Percentiles rank a stretch among this genome's conserved stretches.
Conservation (phyloP, 2,113 vertebrate species). For the Piaya cayana region DNA sequence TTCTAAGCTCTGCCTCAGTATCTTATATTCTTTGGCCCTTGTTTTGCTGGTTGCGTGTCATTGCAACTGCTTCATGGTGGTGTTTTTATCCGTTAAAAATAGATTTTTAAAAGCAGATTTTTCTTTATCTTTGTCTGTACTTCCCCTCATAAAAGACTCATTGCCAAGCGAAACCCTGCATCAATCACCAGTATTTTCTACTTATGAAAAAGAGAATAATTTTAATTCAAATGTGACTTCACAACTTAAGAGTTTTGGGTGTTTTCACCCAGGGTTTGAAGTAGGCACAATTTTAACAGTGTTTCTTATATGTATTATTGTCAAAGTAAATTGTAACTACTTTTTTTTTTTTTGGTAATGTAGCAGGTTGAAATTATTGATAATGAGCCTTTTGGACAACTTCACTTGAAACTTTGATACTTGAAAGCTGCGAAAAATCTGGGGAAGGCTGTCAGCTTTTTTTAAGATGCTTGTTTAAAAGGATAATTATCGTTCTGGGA, state of each 20-base stretch:
- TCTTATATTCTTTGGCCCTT: neutral
- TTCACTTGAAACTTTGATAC: neutral
- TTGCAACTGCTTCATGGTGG: neutral
- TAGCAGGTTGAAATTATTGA: neutral
- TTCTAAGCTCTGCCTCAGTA: neutral
- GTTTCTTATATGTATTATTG: neutral
- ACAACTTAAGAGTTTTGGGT: neutral
- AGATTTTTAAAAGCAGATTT: neutral
- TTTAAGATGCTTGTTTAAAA: neutral
- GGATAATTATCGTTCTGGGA: neutral
- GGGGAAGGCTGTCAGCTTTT: neutral
- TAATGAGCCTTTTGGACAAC: neutral
- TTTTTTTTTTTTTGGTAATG: neutral
- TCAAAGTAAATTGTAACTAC: neutral
- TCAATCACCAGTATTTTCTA: neutral
- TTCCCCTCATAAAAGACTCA: neutral
- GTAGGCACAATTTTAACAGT: neutral
- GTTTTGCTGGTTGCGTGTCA: rapidly evolving
- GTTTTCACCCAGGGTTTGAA: neutral
- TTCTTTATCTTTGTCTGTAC: neutral
- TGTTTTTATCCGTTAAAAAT: neutral
- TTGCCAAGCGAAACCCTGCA: neutral
- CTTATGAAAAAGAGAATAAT: neutral
- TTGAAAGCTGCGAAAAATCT: neutral
- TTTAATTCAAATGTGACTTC: neutral